These are phyloP conservation scores for Eurytoma adleriae DNA, from an alignment of 2,888 invertebrate genomes.

Conservation along the genomic window DNA sequence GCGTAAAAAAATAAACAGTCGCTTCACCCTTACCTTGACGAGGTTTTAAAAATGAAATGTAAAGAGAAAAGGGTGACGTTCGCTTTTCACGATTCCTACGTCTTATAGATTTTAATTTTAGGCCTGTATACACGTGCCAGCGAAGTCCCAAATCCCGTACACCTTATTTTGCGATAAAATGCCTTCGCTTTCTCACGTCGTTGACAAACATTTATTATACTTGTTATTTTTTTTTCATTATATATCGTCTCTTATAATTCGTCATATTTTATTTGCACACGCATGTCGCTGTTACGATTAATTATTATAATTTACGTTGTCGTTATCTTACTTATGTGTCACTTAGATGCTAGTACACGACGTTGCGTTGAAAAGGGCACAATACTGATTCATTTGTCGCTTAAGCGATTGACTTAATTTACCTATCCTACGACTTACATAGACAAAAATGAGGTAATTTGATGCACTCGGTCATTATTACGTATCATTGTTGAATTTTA, in stretches of 20 bases:
- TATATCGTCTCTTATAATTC: not conserved
- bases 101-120: slow-evolving; percentile 23
- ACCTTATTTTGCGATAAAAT: too few relatives aligned
- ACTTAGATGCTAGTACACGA: slow-evolving; percentile 38
- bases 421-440: not conserved
- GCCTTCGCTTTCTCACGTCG: too few relatives aligned
- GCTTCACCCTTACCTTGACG: too few relatives aligned
- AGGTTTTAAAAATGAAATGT: too few relatives aligned
- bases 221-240: not conserved
- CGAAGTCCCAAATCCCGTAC: not conserved
- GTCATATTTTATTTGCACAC: too few relatives aligned
- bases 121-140: slow-evolving; percentile 43
- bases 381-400: slow-evolving; percentile 48
- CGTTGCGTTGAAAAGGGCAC: slow-evolving; percentile 39
- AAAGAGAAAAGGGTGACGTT: too few relatives aligned
- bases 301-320: slow-evolving; percentile 20
- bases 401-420: not conserved
- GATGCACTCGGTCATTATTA: too few relatives aligned
- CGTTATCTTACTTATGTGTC: slow-evolving; percentile 17
- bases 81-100: not conserved
- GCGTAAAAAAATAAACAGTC: too few relatives aligned
- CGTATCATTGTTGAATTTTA: too few relatives aligned
- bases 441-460: not conserved
- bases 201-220: too few relatives aligned
- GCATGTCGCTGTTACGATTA: not conserved